Percentiles rank a stretch among this genome's conserved stretches.
phyloP scores from a whole-genome alignment of 1,140 invertebrate species.

The Microplitis demolitor region DNA sequence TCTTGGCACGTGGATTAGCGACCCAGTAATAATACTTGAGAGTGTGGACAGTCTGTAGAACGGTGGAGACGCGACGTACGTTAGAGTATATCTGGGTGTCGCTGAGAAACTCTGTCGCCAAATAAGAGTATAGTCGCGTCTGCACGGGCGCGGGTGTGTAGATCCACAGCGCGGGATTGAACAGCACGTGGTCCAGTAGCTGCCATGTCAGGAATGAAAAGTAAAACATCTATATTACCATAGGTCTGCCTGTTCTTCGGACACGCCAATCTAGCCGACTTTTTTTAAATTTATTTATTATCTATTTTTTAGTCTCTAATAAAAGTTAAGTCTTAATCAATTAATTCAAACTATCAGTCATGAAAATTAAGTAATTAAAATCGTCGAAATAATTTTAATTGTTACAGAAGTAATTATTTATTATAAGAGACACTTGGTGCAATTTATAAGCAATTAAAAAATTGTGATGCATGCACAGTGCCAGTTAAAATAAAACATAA shows the following conservation, averaged over 20 bases:
- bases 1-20: constrained; percentile 91
- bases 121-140: constrained; percentile 93
- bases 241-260: constrained; percentile 66
- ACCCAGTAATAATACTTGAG: constrained; percentile 99
- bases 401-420: neutral
- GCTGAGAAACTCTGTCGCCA: constrained; percentile 96
- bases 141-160: constrained; percentile 96
- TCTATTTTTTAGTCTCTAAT: constrained; percentile 3
- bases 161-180: constrained; percentile 99
- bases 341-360: too few relatives aligned
- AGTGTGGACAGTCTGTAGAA: constrained; percentile 97
- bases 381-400: neutral
- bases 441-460: neutral
- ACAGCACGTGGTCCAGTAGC: constrained; percentile 97
- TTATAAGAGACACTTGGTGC: too few relatives aligned
- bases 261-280: constrained; percentile 63
- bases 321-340: too few relatives aligned
- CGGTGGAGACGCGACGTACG: constrained; percentile 94
- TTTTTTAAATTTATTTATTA: constrained; percentile 36
- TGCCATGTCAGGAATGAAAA: constrained; percentile 84
- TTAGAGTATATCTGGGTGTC: constrained; percentile 98
- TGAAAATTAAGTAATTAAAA: too few relatives aligned
- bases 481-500: neutral
- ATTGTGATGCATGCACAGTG: neutral
- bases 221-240: constrained; percentile 75